Evolutionary conservation across 1,140 invertebrate species (phyloP), one percentile per base, ranked within the genome.

Genomic region (Megalonaias nervosa): DNA sequence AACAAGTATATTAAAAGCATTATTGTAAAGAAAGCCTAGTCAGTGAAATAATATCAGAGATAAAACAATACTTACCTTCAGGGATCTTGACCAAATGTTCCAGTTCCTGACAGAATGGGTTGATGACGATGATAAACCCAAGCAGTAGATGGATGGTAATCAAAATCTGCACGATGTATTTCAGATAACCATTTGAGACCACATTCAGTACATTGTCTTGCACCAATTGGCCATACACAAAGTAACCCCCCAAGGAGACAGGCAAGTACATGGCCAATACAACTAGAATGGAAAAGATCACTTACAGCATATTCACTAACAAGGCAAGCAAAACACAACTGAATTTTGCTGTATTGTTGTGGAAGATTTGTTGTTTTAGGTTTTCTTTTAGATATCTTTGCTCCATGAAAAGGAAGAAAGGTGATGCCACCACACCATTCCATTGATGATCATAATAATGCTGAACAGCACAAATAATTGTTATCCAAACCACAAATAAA

Each of bases 41-140:
- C 13, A 9, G 6, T 62, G 21, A 62, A 62, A 62, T 23, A n/a
- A 23, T n/a, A 19, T 62, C 6, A 48, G 38, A 48, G 38, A 48
- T 11, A 48, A 31, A 48, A 58, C 67, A 59, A 57, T 81, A 87
- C 91, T 92, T 89, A 95, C 94, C 85, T 84, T 92, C 92, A 55
- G 94, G 93, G 21, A 95, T 90, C 59, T 92, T 91, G 69, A 95
- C 92, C 0, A 94, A 88, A 79, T 94, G 92, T 89, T 96, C 95
- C 59, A 95, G 86, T 84, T 95, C 94, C 77, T 92, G 91, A 80
- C 89, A 90, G 38, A 92, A 79, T 16, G 92, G 91, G 74, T 91
- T 92, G 38, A 92, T 82, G 17, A 92, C 86, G 26, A 92, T 92
- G 19, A 89, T 84, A 57, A 91, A 88, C 14, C 88, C 90, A 6